These are phyloP conservation scores for Campoplex capitator DNA, from an alignment of 2,888 invertebrate species.

Conservation along the genomic window DNA sequence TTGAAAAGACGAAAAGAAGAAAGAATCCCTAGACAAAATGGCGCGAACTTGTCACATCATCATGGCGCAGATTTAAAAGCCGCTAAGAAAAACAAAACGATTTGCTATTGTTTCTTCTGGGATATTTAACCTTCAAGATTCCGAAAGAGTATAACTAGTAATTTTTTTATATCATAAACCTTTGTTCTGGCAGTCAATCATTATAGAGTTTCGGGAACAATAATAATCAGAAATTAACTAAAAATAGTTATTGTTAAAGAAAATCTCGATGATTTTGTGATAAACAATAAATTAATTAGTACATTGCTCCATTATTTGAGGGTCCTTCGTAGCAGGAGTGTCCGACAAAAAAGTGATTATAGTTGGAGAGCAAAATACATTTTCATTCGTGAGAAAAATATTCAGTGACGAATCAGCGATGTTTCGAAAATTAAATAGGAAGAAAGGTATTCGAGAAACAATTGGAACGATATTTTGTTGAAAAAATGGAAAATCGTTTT, in stretches of 20 bases:
- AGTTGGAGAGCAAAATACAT: neutral
- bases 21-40: conserved; percentile 24
- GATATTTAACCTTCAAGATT: neutral
- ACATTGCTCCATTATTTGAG: neutral
- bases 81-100: neutral
- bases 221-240: neutral
- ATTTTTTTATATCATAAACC: neutral
- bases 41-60: conserved; percentile 11
- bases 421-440: neutral
- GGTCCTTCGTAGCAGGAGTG: neutral
- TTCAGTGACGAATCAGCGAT: neutral
- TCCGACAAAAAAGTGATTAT: neutral
- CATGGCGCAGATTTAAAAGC: neutral
- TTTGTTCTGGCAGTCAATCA: neutral
- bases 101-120: neutral
- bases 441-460: neutral
- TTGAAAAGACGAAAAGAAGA: neutral
- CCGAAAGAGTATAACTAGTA: neutral
- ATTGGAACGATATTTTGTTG: neutral
- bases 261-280: neutral
- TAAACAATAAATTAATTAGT: neutral
- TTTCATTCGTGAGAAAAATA: neutral
- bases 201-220: neutral
- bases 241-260: neutral
- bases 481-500: neutral